phyloP scores from a whole-genome alignment of 1,140 invertebrate species.

The Pteromalus puparum region DNA sequence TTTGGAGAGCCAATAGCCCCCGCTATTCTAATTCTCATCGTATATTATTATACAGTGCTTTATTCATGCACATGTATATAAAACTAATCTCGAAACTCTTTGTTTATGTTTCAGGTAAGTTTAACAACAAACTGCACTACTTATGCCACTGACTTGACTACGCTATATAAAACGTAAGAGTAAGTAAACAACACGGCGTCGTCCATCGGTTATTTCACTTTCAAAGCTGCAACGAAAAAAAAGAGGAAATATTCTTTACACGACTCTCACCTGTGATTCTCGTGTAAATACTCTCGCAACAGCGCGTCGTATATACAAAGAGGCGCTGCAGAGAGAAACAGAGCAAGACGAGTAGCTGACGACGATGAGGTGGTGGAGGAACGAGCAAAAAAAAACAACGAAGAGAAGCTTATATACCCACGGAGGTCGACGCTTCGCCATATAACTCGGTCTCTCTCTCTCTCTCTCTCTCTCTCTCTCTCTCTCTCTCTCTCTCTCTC shows the following conservation, averaged over 20 bases:
- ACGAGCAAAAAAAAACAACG: background rate
- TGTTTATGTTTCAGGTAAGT: constrained; percentile 50
- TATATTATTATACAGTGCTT: constrained; percentile 9
- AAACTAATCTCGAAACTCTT: constrained; percentile 10
- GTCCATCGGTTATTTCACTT: background rate
- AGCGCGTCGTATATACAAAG: background rate
- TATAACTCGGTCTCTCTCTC: background rate
- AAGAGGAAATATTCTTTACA: no score
- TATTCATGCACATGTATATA: background rate
- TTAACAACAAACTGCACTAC: background rate
- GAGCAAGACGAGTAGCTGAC: background rate
- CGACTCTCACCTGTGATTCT: background rate
- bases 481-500: background rate
- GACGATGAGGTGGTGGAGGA: no score
- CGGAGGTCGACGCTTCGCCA: background rate
- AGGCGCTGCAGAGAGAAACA: background rate
- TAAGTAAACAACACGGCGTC: no score
- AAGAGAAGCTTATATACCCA: background rate
- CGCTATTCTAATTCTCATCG: background rate
- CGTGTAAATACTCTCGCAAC: constrained; percentile 8
- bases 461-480: background rate
- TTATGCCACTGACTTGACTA: background rate
- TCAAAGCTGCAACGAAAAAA: no score
- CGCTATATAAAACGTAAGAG: no score
- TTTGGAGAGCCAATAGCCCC: background rate